Evolutionary conservation across 2,797 vertebrate genomes (phyloP), one percentile per base, ranked within the genome.

Genomic region (Anableps anableps): DNA sequence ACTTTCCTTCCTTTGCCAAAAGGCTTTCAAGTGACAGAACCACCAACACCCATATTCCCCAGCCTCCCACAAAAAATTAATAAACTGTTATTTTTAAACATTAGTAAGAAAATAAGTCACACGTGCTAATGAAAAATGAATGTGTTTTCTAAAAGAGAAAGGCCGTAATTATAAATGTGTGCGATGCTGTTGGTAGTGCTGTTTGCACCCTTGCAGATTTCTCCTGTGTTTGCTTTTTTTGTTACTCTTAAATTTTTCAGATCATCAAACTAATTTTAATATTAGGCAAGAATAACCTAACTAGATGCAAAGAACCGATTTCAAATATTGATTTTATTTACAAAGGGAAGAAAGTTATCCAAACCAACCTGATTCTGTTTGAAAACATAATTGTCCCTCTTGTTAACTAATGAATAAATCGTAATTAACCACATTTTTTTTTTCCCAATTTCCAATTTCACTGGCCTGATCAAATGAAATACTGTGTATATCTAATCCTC

Each of bases 21-120:
- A 68, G 47, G 47, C 45, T 76, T 45, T 76, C 43, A 64, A 14
- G 41, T 45, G 50, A 58, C 26, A 72, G 38, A 58, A 17, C 31
- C 11, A 43, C 38, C 36, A 3, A 47, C 36, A 45, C 19, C 70
- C 21, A 31, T 34, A n/a, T 38, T 29, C 51, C 36, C 64, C 64
- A 68, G 36, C 64, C n/a, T 43, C 41, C n/a, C 6, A 78, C 29
- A 29, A 58, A 58, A 23, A 26, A 6, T 71, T 2, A 21, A 70
- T 51, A 43, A 55, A 43, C 50, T 55, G 17, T 68, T 45, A 23
- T 45, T 78, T 45, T 7, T 31, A 72, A 71, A 29, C 7, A 13
- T 58, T 72, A 58, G 45, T 72, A 36, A 51, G 10, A 55, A 45
- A 71, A 55, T 17, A 77, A 70, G 21, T 41, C 75, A 45, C 26